Percentiles rank a stretch among this genome's conserved stretches.
These are phyloP conservation scores for Caradrina clavipalpis DNA, from an alignment of 2,888 invertebrate genomes.

Conservation along the genomic window DNA sequence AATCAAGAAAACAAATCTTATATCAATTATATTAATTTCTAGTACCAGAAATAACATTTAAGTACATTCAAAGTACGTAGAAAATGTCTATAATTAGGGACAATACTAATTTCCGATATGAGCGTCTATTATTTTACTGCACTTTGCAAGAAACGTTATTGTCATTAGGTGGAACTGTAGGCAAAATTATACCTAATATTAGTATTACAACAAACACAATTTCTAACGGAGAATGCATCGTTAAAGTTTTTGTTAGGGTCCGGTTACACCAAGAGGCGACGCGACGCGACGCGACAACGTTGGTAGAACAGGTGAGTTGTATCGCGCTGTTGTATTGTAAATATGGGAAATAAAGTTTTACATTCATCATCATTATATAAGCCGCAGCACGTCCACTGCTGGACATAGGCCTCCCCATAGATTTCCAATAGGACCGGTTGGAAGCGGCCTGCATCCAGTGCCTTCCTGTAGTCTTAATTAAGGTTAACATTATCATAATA, in stretches of 20 bases:
- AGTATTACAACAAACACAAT: slow-evolving; percentile 23
- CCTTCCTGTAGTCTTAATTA: too few species aligned
- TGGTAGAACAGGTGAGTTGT: too few species aligned
- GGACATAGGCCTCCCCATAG: too few species aligned
- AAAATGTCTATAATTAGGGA: slow-evolving; percentile 32
- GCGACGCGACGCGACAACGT: too few species aligned
- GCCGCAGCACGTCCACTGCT: too few species aligned
- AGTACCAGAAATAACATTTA: not conserved
- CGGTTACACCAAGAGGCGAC: not conserved
- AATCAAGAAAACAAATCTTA: slow-evolving; percentile 14
- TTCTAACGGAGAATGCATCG: slow-evolving; percentile 14
- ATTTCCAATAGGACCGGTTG: too few species aligned
- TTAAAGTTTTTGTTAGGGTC: slow-evolving; percentile 22
- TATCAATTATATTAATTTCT: slow-evolving; percentile 16
- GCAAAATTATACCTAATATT: slow-evolving; percentile 8
- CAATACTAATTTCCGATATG: slow-evolving; percentile 49
- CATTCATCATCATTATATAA: too few species aligned
- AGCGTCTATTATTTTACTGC: slow-evolving; percentile 28
- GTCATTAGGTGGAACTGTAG: slow-evolving; percentile 30
- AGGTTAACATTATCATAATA: too few species aligned
- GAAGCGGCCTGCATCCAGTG: too few species aligned
- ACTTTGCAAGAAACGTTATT: slow-evolving; percentile 33
- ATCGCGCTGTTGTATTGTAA: too few species aligned
- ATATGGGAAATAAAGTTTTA: too few species aligned
- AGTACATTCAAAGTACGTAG: not conserved